These are phyloP conservation scores for Pongo pygmaeus DNA, from an alignment of 2,113 vertebrate species.

Conservation along the genomic window DNA sequence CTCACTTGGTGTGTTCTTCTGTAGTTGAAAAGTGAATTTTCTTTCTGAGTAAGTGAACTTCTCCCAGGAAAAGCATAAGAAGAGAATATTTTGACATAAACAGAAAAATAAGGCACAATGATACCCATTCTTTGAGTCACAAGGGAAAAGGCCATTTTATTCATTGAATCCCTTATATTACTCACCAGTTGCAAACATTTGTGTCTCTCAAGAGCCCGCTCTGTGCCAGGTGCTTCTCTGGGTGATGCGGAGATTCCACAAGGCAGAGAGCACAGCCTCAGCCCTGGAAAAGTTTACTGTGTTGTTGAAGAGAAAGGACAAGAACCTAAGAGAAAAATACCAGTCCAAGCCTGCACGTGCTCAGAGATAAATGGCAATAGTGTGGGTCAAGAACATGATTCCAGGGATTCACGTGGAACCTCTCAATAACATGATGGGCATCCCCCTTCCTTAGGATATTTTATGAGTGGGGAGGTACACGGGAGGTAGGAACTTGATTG, in stretches of 20 bases:
- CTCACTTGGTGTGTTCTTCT: background rate
- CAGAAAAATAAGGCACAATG: background rate
- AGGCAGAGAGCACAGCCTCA: background rate
- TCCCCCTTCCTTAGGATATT: background rate
- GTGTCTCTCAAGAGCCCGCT: background rate
- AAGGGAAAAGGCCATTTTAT: background rate
- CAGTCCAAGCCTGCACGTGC: too few species aligned
- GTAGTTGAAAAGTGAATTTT: background rate
- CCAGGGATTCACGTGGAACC: background rate
- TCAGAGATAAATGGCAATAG: background rate
- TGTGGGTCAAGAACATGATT: background rate
- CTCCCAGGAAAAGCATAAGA: background rate
- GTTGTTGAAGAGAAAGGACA: background rate
- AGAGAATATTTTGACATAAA: background rate
- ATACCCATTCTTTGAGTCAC: background rate
- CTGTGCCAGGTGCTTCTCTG: background rate
- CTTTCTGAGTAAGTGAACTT: background rate
- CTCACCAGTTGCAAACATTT: background rate
- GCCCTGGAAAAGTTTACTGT: background rate
- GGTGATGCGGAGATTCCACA: background rate
- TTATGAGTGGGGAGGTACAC: conserved; percentile 38
- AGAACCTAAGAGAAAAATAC: background rate
- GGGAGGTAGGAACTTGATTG: conserved; percentile 56
- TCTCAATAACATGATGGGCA: background rate
- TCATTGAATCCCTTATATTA: background rate